phyloP scores from a whole-genome alignment of 2,797 vertebrate species.

The Oreochromis grahami region DNA sequence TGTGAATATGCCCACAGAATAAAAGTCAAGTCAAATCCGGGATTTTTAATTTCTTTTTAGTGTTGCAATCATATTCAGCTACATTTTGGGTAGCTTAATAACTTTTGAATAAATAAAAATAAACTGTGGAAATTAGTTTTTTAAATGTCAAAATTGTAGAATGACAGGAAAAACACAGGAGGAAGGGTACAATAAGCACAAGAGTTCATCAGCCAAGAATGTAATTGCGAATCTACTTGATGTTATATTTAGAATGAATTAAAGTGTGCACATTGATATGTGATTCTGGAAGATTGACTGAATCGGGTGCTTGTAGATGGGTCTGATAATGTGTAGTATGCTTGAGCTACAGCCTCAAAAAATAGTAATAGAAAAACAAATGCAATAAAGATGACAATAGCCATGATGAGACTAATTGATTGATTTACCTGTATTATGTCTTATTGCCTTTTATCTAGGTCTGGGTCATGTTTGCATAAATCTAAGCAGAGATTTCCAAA shows the following conservation, averaged over 20 bases:
- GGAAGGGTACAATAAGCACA: neutral
- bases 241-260: neutral
- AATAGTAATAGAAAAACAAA: neutral
- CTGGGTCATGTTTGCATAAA: neutral
- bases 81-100: neutral
- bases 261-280: neutral
- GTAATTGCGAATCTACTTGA: neutral
- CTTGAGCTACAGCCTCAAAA: neutral
- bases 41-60: neutral
- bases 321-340: neutral
- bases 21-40: neutral
- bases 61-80: neutral
- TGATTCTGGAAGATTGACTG: neutral
- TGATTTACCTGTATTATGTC: neutral
- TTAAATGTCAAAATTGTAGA: neutral
- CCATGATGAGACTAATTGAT: neutral
- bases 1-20: neutral
- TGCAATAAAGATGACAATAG: neutral
- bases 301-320: neutral
- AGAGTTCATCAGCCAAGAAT: neutral
- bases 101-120: neutral
- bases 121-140: neutral
- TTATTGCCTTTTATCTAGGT: neutral
- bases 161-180: neutral
- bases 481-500: neutral